Conservation (phyloP, 2,113 vertebrate genomes). For the Bubo bubo region DNA sequence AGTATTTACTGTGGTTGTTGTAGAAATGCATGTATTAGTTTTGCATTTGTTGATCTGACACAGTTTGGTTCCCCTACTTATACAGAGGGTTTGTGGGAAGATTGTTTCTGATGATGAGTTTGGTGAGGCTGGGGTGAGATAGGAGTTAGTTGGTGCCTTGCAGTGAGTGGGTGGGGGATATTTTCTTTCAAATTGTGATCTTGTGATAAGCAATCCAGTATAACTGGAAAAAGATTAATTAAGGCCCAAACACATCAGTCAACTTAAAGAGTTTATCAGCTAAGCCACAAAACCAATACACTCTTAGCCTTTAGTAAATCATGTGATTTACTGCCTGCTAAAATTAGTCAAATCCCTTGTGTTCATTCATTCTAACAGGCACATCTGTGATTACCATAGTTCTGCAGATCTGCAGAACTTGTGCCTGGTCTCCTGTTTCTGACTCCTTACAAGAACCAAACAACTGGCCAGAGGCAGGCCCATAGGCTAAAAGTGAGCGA, state of each 20-base stretch:
- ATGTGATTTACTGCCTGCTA: not conserved
- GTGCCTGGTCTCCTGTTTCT: not conserved
- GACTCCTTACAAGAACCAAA: not conserved
- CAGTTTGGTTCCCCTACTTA: not conserved
- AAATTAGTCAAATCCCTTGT: not conserved
- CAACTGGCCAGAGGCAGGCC: not conserved
- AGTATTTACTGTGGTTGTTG: not conserved
- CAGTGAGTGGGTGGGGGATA: not conserved
- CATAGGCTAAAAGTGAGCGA: not conserved
- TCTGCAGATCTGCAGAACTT: not conserved
- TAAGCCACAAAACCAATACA: not conserved
- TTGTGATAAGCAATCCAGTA: not conserved
- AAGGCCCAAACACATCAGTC: not conserved
- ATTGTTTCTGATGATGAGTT: not conserved
- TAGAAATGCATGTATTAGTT: not conserved
- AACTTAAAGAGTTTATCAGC: not conserved
- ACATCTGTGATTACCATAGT: not conserved
- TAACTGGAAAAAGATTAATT: not conserved
- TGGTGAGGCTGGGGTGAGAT: not conserved
- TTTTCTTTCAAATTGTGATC: not conserved
- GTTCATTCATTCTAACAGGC: not conserved
- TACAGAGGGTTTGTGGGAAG: not conserved
- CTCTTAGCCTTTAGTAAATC: not conserved
- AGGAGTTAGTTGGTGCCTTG: not conserved
- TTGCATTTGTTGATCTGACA: not conserved